Evolutionary conservation across 1,140 invertebrate species (phyloP), one percentile per base, ranked within the genome.

Genomic region (Phymorhynchus buccinoides): DNA sequence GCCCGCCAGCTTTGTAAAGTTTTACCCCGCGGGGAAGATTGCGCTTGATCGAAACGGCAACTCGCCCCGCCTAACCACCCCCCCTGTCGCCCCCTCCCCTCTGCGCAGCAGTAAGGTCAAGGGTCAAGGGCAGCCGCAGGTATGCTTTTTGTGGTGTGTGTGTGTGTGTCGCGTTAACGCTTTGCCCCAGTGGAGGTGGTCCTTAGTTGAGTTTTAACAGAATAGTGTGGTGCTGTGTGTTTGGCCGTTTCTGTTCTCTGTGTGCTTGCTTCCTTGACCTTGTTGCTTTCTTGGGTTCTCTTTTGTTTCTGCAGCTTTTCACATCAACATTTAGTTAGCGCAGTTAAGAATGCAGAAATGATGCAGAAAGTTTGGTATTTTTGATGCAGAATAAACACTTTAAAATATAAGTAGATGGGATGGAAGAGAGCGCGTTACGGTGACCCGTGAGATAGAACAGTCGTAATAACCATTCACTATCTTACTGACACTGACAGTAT

Each of bases 31-130:
- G 22, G 81, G 81, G 81, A 83, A 83, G 81, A 62, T 83, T 83
- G 81, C 66, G 81, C 81, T 83, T 83, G 62, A 83, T 30, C 56
- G 81, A 71, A 83, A 68, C 62, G 81, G 66, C 81, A 83, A 71
- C 62, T 42, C 81, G 30, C 62, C 66, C 9, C 37, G 66, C 66
- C 81, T 83, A 83, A 83, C 81, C 81, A 30, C 81, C 18, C 22
- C 62, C 81, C 62, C 81, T 83, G 81, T 30, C 30, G n/a, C 62
- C 39, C 62, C 81, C 81, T 68, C 66, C 81, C 62, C 81, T 71
- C 62, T 37, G 56, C 18, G 37, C 41, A 42, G 18, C 35, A 81
- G 80, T 81, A 81, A 81, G 80, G n/a, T 39, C n/a, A 83, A 37
- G 73, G 73, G 73, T 41, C 73, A 39, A 35, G 81, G 66, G 56